A percentile compares a stretch with the other conserved stretches of the same genome.
Evolutionary conservation across 1,140 invertebrate species (phyloP).

Genomic region (Sinella curviseta): DNA sequence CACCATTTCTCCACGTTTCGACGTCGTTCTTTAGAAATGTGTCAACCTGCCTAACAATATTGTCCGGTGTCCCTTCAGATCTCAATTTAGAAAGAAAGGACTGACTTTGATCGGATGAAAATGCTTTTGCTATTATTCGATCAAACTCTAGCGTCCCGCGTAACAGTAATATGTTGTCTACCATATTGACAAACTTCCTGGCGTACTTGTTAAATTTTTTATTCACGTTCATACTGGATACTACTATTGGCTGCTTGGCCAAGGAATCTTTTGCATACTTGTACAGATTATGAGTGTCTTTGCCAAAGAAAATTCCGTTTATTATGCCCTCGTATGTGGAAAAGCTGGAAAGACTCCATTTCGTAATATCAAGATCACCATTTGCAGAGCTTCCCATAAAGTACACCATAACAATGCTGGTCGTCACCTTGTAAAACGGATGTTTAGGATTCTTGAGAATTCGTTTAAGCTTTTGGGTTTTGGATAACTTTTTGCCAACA

Average conservation of each 20-base stretch:
- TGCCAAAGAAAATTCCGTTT: conserved; percentile 12
- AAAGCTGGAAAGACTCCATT: conserved; percentile 4
- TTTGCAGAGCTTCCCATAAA: conserved; percentile 11
- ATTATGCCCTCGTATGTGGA: conserved; percentile 34
- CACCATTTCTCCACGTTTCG: neutral
- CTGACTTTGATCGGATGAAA: too few species aligned
- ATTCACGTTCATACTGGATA: neutral
- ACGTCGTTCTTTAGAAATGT: neutral
- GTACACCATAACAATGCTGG: neutral
- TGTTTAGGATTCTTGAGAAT: conserved; percentile 17
- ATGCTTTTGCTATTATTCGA: too few species aligned
- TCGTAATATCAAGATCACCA: conserved; percentile 23
- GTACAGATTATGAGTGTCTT: neutral
- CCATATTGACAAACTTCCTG: too few species aligned
- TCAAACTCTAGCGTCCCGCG: too few species aligned
- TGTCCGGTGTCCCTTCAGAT: neutral
- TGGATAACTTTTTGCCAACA: neutral
- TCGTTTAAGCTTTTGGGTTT: neutral
- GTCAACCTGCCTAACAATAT: neutral
- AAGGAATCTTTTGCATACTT: neutral
- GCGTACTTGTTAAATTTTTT: too few species aligned
- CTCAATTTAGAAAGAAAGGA: neutral
- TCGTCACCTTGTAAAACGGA: conserved; percentile 23
- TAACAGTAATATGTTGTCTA: too few species aligned
- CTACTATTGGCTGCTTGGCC: neutral